A percentile compares a stretch with the other conserved stretches of the same genome.
Evolutionary conservation across 2,113 vertebrate genomes (phyloP).

Genomic region (Paradoxurus hermaphroditus): DNA sequence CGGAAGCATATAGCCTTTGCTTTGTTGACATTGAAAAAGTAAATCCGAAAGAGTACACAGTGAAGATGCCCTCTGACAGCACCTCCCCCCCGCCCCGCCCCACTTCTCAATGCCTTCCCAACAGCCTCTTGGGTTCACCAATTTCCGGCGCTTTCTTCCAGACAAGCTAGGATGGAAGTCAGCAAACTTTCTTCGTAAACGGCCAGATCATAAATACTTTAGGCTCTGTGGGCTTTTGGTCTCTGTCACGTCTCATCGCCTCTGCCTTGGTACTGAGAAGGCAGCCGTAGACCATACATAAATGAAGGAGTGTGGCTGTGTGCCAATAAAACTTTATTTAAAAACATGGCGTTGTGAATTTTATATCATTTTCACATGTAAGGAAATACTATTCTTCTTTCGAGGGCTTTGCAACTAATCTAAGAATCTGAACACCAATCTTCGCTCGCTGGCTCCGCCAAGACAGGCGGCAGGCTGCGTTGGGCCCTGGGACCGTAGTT

Average conservation of each 20-base stretch:
- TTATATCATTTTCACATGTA: neutral
- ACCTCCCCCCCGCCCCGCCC: no score
- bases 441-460: neutral
- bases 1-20: neutral
- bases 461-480: neutral
- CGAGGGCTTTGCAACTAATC: neutral
- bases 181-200: neutral
- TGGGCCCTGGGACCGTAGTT: neutral
- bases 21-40: neutral
- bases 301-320: neutral
- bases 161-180: neutral
- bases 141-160: neutral
- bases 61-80: neutral
- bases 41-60: neutral
- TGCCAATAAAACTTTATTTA: constrained; percentile 42
- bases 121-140: neutral
- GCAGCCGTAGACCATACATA: neutral
- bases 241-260: neutral
- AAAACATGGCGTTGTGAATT: neutral
- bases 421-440: neutral
- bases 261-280: neutral
- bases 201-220: neutral
- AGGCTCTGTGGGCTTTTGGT: neutral
- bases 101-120: no score
- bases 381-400: neutral